These are phyloP conservation scores for Pharmacophagus antenor DNA, from an alignment of 2,888 invertebrate genomes.

Conservation along the genomic window DNA sequence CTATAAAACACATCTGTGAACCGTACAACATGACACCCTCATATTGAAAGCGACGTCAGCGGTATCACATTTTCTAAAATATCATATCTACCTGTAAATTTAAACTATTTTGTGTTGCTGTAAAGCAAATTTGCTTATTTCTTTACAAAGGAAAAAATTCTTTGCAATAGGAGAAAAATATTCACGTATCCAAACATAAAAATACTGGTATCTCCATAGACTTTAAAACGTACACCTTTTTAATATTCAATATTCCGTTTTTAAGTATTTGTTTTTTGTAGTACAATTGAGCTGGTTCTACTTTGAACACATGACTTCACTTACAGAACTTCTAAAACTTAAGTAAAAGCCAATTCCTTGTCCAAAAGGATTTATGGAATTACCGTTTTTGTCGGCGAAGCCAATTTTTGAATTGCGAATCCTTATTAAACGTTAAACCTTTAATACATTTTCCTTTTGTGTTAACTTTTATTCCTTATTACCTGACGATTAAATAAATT, in stretches of 20 bases:
- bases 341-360: slow-evolving; percentile 41
- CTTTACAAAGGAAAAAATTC: too few relatives aligned
- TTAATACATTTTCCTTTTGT: slow-evolving; percentile 2
- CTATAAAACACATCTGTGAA: slow-evolving; percentile 65
- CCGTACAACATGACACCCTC: slow-evolving; percentile 30
- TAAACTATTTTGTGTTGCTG: not conserved
- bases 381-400: slow-evolving; percentile 41
- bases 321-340: slow-evolving; percentile 41
- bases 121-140: too few relatives aligned
- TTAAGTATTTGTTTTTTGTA: too few relatives aligned
- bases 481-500: too few relatives aligned
- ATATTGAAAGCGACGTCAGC: slow-evolving; percentile 34
- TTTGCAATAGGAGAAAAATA: too few relatives aligned
- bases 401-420: slow-evolving; percentile 43
- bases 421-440: slow-evolving; percentile 41
- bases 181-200: too few relatives aligned
- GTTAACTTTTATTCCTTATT: not conserved
- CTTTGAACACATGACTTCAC: slow-evolving; percentile 37
- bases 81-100: not conserved
- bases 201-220: too few relatives aligned
- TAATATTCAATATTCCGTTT: too few relatives aligned
- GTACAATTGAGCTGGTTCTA: slow-evolving; percentile 13
- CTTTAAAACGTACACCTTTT: too few relatives aligned
- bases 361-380: slow-evolving; percentile 44
- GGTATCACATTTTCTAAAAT: slow-evolving; percentile 19